Evolutionary conservation across 2,888 invertebrate genomes (phyloP).

Genomic region (Didymodactylos carnosus): DNA sequence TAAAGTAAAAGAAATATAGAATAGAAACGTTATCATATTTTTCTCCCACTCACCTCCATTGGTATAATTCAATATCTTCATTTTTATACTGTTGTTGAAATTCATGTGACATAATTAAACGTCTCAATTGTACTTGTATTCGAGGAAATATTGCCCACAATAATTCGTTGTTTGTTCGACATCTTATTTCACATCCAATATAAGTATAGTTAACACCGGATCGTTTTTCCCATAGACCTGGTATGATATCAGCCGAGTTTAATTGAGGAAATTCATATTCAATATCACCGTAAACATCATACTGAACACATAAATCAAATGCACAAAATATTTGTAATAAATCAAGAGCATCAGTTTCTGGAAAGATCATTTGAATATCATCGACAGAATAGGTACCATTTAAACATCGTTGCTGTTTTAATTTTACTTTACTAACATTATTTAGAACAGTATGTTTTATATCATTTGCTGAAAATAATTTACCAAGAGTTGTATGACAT

Average conservation of each 20-base stretch:
- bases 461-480: background rate
- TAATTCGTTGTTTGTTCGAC: background rate
- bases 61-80: conserved; percentile 48
- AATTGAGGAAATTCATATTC: conserved; percentile 58
- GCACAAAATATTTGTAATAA: conserved; percentile 41
- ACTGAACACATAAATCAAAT: conserved; percentile 49
- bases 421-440: no score
- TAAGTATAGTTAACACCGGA: conserved; percentile 19
- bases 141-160: conserved; percentile 44
- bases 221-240: conserved; percentile 47
- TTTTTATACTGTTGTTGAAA: conserved; percentile 17
- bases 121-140: conserved; percentile 44
- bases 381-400: background rate
- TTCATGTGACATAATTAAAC: conserved; percentile 29
- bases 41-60: no score
- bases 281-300: conserved; percentile 49
- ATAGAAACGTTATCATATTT: no score
- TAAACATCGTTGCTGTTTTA: background rate
- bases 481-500: conserved; percentile 6
- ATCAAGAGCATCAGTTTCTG: background rate
- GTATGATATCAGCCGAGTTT: conserved; percentile 44
- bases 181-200: background rate
- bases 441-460: no score
- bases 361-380: background rate
- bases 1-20: no score